Percentiles rank a stretch among this genome's conserved stretches.
Conservation (phyloP, 1,140 invertebrate genomes). For the Schmidtea mediterranea region DNA sequence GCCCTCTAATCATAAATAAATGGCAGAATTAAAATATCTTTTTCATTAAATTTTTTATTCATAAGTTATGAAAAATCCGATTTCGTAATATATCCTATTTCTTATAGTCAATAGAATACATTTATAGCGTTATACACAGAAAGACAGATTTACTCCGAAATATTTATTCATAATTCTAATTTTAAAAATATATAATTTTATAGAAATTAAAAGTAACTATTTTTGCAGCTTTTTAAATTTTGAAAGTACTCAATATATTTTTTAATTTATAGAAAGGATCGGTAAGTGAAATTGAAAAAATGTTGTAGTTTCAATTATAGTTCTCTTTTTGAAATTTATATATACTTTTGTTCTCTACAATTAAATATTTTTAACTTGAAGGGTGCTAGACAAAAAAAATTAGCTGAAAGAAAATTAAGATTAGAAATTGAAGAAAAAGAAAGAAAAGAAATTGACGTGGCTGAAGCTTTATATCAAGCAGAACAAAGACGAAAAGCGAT, state of each 20-base stretch:
- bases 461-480: slow-evolving; percentile 24
- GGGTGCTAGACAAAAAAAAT: slow-evolving; percentile 21
- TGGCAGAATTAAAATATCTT: too few species aligned
- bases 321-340: background rate
- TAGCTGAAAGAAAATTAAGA: slow-evolving; percentile 19
- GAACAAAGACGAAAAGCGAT: slow-evolving; percentile 21
- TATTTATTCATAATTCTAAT: too few species aligned
- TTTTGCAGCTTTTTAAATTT: too few species aligned
- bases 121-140: too few species aligned
- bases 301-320: background rate
- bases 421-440: slow-evolving; percentile 24
- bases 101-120: too few species aligned
- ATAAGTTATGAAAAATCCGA: too few species aligned
- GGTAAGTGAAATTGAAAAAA: background rate
- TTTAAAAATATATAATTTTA: too few species aligned
- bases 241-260: background rate
- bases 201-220: too few species aligned
- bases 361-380: slow-evolving; percentile 9
- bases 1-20: too few species aligned
- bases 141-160: too few species aligned
- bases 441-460: slow-evolving; percentile 17
- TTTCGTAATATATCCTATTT: too few species aligned
- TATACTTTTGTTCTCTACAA: background rate
- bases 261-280: background rate
- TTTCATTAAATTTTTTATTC: too few species aligned